Evolutionary conservation across 2,888 invertebrate species (phyloP).

Genomic region (Eilema griseolum): DNA sequence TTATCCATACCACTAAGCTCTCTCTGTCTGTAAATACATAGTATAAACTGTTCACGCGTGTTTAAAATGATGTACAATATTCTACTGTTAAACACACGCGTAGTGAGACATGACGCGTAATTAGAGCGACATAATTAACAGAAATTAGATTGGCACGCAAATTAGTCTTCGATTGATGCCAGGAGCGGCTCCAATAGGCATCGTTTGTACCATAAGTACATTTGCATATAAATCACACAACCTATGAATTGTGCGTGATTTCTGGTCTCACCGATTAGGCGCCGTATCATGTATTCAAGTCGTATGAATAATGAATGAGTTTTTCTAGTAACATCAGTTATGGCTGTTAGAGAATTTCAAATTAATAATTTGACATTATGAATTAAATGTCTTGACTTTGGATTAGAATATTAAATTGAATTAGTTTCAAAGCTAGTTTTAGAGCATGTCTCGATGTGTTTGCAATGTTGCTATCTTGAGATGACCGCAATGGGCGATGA

Average conservation of each 20-base stretch:
- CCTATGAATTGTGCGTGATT: slow-evolving; percentile 67
- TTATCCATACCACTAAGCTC: too few species aligned
- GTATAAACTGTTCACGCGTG: too few species aligned
- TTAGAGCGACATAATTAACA: slow-evolving; percentile 71
- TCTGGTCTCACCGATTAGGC: slow-evolving; percentile 53
- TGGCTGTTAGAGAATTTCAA: slow-evolving; percentile 13
- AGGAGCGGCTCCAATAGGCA: slow-evolving; percentile 68
- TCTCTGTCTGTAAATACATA: too few species aligned
- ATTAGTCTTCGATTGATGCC: slow-evolving; percentile 78
- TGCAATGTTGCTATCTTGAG: not conserved
- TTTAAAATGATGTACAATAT: slow-evolving; percentile 5
- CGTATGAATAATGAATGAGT: slow-evolving; percentile 46
- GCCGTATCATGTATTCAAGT: slow-evolving; percentile 45
- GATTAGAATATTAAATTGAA: not conserved
- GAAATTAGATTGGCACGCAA: slow-evolving; percentile 78
- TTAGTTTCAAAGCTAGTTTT: not conserved
- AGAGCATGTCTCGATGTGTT: not conserved
- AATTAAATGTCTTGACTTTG: slow-evolving; percentile 1
- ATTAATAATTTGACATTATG: slow-evolving; percentile 23
- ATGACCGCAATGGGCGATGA: not conserved
- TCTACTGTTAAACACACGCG: slow-evolving; percentile 34
- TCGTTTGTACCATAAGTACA: slow-evolving; percentile 70
- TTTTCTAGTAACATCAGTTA: slow-evolving; percentile 31
- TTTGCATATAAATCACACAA: slow-evolving; percentile 76
- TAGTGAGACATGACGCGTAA: slow-evolving; percentile 54